phyloP scores from a whole-genome alignment of 2,888 invertebrate species.

The Trichacis sp. region DNA sequence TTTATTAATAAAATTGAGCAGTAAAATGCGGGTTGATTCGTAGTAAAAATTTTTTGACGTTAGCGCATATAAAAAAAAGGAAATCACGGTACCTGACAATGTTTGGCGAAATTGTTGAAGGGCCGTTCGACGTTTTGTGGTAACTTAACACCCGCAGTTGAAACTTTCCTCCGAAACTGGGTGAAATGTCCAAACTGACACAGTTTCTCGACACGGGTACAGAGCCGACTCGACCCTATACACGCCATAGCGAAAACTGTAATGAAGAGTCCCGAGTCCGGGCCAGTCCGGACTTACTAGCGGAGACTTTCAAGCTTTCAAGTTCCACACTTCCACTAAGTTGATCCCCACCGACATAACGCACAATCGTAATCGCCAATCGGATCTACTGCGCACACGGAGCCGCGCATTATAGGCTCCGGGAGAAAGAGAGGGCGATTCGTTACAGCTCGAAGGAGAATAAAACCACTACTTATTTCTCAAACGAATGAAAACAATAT shows the following conservation, averaged over 20 bases:
- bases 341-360: slow-evolving; percentile 52
- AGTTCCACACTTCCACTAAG: too few species aligned
- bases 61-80: background rate
- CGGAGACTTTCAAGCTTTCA: slow-evolving; percentile 63
- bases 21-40: background rate
- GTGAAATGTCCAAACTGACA: slow-evolving; percentile 79
- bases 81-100: slow-evolving; percentile 66
- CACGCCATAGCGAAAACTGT: slow-evolving; percentile 86
- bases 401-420: slow-evolving; percentile 5
- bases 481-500: too few species aligned
- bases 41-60: background rate
- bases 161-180: slow-evolving; percentile 76
- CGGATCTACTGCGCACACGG: slow-evolving; percentile 1
- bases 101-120: slow-evolving; percentile 65
- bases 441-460: too few species aligned
- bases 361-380: slow-evolving; percentile 5
- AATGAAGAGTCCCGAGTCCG: slow-evolving; percentile 71
- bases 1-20: background rate
- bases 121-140: slow-evolving; percentile 74
- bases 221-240: slow-evolving; percentile 81
- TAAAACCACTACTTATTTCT: too few species aligned
- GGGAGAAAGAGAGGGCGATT: too few species aligned
- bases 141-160: slow-evolving; percentile 77
- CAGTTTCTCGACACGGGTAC: slow-evolving; percentile 86
- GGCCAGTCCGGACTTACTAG: slow-evolving; percentile 45